Evolutionary conservation across 2,113 vertebrate species (phyloP), one percentile per base, ranked within the genome.

Genomic region (Apus apus): DNA sequence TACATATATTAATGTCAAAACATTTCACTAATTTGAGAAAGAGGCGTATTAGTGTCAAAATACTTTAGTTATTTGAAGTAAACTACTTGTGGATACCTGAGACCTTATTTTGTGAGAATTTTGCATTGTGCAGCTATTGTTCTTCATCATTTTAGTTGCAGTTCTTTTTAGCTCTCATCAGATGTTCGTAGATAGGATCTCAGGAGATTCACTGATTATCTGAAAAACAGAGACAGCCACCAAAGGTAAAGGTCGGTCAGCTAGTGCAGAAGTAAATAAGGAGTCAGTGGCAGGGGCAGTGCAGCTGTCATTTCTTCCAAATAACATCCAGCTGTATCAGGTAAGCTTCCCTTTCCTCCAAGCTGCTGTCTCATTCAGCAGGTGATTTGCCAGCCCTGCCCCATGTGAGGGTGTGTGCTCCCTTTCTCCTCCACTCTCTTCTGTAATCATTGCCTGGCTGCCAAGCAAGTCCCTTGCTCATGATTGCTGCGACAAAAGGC

Each of bases 321-420:
- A 57, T 53, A 48, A 5, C 9, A 77, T 22, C 21, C 19, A 57
- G 15, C 5, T 61, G 16, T 15, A 38, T n/a, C 11, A 57, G 21
- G 6, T 46, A 65, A 8, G 11, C 11, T 58, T 66, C 26, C 1
- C 0, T 70, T 67, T 53, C 46, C 32, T 85, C 15, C 32, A 78
- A 29, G 30, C 7, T 81, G 23, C 51, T 81, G 15, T 38, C 29
- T 73, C 2, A 1, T 15, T 68, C n/a, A 50, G 29, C 34, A 20
- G 4, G 2, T 58, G 26, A 46, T 9, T 48, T 87, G 21, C 21
- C 6, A 87, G 21, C 9, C n/a, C 13, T 87, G 18, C 3, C 10
- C 17, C 18, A 15, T 0, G 0, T 1, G 4, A 61, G 9, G 45
- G 5, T 29, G 8, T 13, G 5, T 48, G 53, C 8, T 62, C 11